phyloP scores from a whole-genome alignment of 2,797 vertebrate species.

The Hemibagrus guttatus region DNA sequence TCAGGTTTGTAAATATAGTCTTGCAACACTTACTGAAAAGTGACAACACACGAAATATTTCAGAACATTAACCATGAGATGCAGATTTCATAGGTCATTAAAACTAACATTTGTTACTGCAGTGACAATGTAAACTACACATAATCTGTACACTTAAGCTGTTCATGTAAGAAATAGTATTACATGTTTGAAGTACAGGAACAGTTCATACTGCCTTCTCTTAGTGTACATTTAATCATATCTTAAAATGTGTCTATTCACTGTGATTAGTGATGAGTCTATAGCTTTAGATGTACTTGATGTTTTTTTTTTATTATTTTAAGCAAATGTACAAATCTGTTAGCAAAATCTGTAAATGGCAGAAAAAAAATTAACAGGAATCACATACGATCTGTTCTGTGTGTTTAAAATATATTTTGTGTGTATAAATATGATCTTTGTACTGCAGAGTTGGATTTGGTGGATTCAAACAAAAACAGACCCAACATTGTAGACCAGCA shows the following conservation, averaged over 20 bases:
- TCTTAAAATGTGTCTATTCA: conserved; percentile 46
- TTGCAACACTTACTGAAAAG: conserved; percentile 1
- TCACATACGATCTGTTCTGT: conserved; percentile 19
- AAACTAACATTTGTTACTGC: conserved; percentile 1
- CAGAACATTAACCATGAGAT: neutral
- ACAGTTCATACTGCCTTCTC: conserved; percentile 47
- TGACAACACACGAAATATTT: neutral
- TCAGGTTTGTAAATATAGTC: conserved; percentile 25
- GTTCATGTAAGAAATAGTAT: conserved; percentile 31
- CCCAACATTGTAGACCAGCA: neutral
- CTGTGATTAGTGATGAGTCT: conserved; percentile 41
- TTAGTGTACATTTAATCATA: conserved; percentile 36
- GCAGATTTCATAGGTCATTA: conserved; percentile 20
- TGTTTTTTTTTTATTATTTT: neutral
- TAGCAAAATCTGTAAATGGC: conserved; percentile 27
- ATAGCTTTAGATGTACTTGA: conserved; percentile 6
- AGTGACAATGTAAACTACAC: conserved; percentile 7
- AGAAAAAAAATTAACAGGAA: conserved; percentile 35
- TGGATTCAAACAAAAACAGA: conserved; percentile 9
- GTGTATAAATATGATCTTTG: conserved; percentile 31
- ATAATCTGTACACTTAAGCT: neutral
- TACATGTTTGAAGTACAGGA: conserved; percentile 36
- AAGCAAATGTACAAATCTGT: neutral
- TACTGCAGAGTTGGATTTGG: conserved; percentile 7
- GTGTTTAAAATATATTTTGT: conserved; percentile 33